Evolutionary conservation across 2,888 invertebrate species (phyloP).

Genomic region (Lepidochrysops patricia): DNA sequence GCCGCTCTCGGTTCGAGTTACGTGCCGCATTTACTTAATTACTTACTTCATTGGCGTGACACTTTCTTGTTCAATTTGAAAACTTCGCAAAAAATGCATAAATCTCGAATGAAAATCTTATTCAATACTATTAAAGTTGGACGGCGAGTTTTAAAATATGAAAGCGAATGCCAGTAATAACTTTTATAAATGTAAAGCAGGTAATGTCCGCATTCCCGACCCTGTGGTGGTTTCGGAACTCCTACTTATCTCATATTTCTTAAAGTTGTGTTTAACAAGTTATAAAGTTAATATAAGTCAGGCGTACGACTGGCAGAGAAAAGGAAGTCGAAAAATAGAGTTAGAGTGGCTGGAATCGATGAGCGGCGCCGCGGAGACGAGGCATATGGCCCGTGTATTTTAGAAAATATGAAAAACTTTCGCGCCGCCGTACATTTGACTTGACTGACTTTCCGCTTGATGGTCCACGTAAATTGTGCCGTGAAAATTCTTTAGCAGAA

Average conservation of each 20-base stretch:
- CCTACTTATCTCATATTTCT: slow-evolving; percentile 57
- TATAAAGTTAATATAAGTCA: slow-evolving; percentile 63
- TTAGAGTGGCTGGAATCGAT: slow-evolving; percentile 48
- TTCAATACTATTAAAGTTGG: slow-evolving; percentile 20
- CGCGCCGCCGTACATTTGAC: slow-evolving; percentile 34
- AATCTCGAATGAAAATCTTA: slow-evolving; percentile 16
- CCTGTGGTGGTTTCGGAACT: slow-evolving; percentile 38
- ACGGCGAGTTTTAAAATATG: slow-evolving; percentile 29
- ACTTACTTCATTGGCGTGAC: slow-evolving; percentile 61
- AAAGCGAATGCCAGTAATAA: slow-evolving; percentile 29
- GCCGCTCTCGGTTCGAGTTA: slow-evolving; percentile 42
- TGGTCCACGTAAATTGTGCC: slow-evolving; percentile 21
- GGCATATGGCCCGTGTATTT: slow-evolving; percentile 36
- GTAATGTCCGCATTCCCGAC: slow-evolving; percentile 42
- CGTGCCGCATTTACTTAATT: slow-evolving; percentile 70
- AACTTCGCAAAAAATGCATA: slow-evolving; percentile 1
- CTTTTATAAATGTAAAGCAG: slow-evolving; percentile 35
- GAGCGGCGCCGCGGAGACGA: slow-evolving; percentile 45
- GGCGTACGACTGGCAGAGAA: slow-evolving; percentile 45
- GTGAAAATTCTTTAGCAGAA: slow-evolving; percentile 23
- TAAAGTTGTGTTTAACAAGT: slow-evolving; percentile 63
- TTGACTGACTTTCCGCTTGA: slow-evolving; percentile 26
- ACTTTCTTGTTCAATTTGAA: slow-evolving; percentile 32
- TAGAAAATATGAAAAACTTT: slow-evolving; percentile 36
- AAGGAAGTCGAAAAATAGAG: slow-evolving; percentile 56